These are phyloP conservation scores for Deilephila elpenor DNA, from an alignment of 2,888 invertebrate species.

Conservation along the genomic window DNA sequence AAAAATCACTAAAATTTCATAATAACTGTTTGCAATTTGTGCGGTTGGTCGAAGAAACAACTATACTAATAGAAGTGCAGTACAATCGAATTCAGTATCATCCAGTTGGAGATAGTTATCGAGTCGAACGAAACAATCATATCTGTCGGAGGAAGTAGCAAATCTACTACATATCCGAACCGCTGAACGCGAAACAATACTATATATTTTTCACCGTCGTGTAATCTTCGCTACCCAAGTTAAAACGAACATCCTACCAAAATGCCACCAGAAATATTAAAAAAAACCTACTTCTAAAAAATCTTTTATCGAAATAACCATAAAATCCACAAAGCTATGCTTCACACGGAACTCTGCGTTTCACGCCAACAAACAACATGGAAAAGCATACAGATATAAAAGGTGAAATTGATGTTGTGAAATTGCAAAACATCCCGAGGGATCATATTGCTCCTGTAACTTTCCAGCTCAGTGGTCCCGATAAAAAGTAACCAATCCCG, in stretches of 20 bases:
- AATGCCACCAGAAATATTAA: too few relatives aligned
- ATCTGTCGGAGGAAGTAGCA: too few relatives aligned
- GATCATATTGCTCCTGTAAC: conserved; percentile 27
- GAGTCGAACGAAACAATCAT: too few relatives aligned
- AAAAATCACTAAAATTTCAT: too few relatives aligned
- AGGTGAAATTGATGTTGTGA: conserved; percentile 23
- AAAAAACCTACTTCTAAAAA: not conserved
- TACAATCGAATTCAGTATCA: too few relatives aligned
- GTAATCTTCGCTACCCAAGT: too few relatives aligned
- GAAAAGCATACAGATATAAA: conserved; percentile 12
- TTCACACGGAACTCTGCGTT: not conserved
- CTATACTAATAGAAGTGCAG: too few relatives aligned
- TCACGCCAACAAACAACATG: not conserved
- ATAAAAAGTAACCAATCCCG: conserved; percentile 16
- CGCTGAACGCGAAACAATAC: not conserved
- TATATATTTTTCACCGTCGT: too few relatives aligned
- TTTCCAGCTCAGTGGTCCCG: conserved; percentile 22
- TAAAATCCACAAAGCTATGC: not conserved
- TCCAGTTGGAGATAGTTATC: too few relatives aligned
- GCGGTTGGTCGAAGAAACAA: too few relatives aligned
- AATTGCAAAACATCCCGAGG: conserved; percentile 23
- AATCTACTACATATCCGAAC: not conserved
- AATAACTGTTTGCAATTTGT: too few relatives aligned
- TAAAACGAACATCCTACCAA: too few relatives aligned
- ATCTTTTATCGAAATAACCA: not conserved